phyloP scores from a whole-genome alignment of 2,113 vertebrate species.

The Oryzias melastigma region DNA sequence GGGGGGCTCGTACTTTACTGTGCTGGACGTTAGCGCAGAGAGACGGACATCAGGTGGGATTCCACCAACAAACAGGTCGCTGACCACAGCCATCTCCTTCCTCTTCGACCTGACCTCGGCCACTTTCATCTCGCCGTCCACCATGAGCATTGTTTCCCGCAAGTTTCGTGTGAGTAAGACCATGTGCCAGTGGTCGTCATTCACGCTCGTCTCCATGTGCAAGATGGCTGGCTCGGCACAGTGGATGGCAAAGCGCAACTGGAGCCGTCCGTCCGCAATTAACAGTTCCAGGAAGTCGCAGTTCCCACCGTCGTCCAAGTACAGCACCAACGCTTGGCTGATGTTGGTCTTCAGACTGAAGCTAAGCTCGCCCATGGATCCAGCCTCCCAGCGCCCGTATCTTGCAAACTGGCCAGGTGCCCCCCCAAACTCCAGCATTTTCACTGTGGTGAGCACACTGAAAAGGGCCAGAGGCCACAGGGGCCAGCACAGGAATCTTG shows the following conservation, averaged over 20 bases:
- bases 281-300: constrained; percentile 94
- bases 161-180: constrained; percentile 88
- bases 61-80: constrained; percentile 90
- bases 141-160: constrained; percentile 84
- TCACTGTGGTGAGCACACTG: constrained; percentile 51
- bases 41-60: constrained; percentile 90
- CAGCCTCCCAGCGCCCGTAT: constrained; percentile 88
- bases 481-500: constrained; percentile 61
- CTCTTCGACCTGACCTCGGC: constrained; percentile 89
- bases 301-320: constrained; percentile 92
- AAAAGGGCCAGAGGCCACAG: constrained; percentile 65
- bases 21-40: constrained; percentile 89
- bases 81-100: constrained; percentile 89
- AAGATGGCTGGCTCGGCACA: constrained; percentile 87
- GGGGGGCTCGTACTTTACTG: constrained; percentile 90
- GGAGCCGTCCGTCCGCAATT: constrained; percentile 82
- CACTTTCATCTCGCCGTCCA: constrained; percentile 86
- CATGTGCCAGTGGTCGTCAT: constrained; percentile 93
- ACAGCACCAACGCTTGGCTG: constrained; percentile 87
- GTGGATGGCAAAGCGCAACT: constrained; percentile 89
- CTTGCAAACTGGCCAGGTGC: constrained; percentile 90
- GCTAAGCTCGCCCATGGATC: constrained; percentile 86
- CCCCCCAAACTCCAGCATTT: constrained; percentile 86
- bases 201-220: constrained; percentile 80
- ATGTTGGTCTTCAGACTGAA: constrained; percentile 90